phyloP scores from a whole-genome alignment of 2,888 invertebrate genomes.

The Adineta ricciae region DNA sequence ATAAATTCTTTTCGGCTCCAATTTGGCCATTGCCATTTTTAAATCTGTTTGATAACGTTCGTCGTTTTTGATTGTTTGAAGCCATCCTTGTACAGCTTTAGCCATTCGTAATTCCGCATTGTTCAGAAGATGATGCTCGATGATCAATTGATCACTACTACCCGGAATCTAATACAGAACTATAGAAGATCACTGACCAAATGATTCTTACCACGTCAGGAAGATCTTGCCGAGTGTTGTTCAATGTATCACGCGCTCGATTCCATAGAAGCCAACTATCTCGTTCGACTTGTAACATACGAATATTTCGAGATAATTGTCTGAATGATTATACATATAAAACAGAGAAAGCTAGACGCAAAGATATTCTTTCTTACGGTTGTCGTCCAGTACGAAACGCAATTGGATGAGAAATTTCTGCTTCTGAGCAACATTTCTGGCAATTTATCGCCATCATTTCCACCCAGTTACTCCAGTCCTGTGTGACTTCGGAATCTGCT shows the following conservation, averaged over 20 bases:
- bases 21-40: not conserved
- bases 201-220: not conserved
- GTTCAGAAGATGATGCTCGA: not conserved
- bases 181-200: too few relatives aligned
- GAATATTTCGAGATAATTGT: not conserved
- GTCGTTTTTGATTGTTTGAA: slow-evolving; percentile 3
- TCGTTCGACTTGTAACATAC: slow-evolving; percentile 2
- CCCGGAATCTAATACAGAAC: not conserved
- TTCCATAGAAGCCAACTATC: slow-evolving; percentile 21
- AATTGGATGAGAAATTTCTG: not conserved
- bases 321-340: not conserved
- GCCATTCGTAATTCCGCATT: slow-evolving; percentile 8
- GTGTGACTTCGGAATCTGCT: slow-evolving; percentile 17
- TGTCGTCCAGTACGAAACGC: slow-evolving; percentile 8
- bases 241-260: slow-evolving; percentile 17
- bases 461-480: slow-evolving; percentile 2
- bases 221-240: not conserved
- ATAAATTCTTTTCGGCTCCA: slow-evolving; percentile 16
- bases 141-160: slow-evolving; percentile 20
- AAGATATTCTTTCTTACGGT: not conserved
- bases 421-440: slow-evolving; percentile 19
- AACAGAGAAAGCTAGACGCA: not conserved
- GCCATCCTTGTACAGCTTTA: slow-evolving; percentile 6
- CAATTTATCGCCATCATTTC: slow-evolving; percentile 8
- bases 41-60: slow-evolving; percentile 18